Percentiles rank a stretch among this genome's conserved stretches.
phyloP scores from a whole-genome alignment of 2,888 invertebrate species.

The Lasioglossum lativentre region DNA sequence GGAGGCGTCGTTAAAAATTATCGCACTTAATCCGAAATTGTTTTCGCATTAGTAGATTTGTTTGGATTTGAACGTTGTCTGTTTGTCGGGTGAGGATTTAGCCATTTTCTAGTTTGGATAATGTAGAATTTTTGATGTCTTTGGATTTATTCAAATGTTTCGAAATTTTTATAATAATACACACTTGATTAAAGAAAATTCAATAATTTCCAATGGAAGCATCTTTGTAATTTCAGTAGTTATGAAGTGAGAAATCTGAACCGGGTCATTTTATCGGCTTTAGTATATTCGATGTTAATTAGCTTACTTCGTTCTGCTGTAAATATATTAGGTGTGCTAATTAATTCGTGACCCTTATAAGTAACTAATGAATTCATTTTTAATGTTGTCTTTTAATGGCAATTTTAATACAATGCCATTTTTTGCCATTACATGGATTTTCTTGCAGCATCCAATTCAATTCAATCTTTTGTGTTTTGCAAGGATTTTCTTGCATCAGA shows the following conservation, averaged over 20 bases:
- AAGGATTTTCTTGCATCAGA: background rate
- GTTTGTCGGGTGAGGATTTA: background rate
- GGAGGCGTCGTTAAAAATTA: background rate
- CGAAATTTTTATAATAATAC: background rate
- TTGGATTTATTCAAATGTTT: background rate
- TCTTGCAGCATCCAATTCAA: background rate
- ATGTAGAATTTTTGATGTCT: background rate
- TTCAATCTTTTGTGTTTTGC: background rate
- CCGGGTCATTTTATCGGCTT: background rate
- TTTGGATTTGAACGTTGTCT: background rate
- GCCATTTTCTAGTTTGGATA: background rate
- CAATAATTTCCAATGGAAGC: background rate
- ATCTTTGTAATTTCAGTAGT: background rate
- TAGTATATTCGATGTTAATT: background rate
- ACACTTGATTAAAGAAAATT: background rate
- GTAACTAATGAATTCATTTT: background rate
- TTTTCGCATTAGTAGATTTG: background rate
- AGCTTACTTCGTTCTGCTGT: background rate
- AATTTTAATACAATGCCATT: no score
- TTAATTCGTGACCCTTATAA: background rate
- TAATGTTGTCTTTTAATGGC: background rate
- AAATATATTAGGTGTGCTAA: background rate
- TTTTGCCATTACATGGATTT: background rate
- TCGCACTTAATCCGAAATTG: background rate
- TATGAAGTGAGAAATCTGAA: background rate